Evolutionary conservation across 1,140 invertebrate species (phyloP).

Genomic region (Danaus melanippus): DNA sequence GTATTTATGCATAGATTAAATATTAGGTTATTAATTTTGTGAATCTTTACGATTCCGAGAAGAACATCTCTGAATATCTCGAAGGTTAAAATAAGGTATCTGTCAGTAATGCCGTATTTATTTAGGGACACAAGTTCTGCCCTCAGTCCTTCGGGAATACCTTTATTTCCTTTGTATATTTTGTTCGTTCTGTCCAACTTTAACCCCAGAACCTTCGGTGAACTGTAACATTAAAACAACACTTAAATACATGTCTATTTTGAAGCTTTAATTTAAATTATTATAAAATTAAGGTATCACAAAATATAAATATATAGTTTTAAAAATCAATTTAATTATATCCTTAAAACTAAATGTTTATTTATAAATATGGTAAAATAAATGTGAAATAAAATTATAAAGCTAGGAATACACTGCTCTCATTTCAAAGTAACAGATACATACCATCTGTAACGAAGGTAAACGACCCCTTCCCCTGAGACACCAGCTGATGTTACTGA

Average conservation of each 20-base stretch:
- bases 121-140: constrained; percentile 22
- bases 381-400: constrained; percentile 10
- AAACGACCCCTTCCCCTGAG: constrained; percentile 48
- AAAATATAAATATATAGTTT: too few relatives aligned
- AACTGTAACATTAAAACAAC: too few relatives aligned
- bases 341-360: too few relatives aligned
- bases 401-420: constrained; percentile 27
- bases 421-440: constrained; percentile 33
- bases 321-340: too few relatives aligned
- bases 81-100: constrained; percentile 22
- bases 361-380: too few relatives aligned
- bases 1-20: too few relatives aligned
- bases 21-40: background rate
- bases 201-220: too few relatives aligned
- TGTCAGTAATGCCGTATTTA: constrained; percentile 27
- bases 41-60: background rate
- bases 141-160: constrained; percentile 17
- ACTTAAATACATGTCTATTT: too few relatives aligned
- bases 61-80: constrained; percentile 10
- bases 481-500: constrained; percentile 61
- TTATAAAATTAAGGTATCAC: too few relatives aligned
- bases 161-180: constrained; percentile 20
- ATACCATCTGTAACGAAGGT: constrained; percentile 37
- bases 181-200: background rate
- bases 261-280: too few relatives aligned